These are phyloP conservation scores for Scomber japonicus DNA, from an alignment of 2,113 vertebrate species.

Conservation along the genomic window DNA sequence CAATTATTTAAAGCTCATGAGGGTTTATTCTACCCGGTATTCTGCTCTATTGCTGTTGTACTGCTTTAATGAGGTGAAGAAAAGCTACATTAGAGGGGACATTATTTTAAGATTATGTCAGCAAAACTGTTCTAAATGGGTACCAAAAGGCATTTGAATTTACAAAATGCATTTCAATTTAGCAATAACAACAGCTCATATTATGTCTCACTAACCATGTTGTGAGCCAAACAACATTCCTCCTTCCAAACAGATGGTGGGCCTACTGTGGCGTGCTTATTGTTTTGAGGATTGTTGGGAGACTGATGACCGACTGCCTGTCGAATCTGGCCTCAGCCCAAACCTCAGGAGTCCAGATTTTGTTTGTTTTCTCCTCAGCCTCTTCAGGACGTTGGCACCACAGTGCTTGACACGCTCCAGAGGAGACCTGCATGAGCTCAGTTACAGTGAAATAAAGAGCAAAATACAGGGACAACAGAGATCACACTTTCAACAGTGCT, in stretches of 20 bases:
- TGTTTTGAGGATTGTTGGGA: constrained; percentile 56
- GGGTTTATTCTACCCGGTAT: background rate
- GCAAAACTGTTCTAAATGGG: constrained; percentile 33
- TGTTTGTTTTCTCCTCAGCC: constrained; percentile 44
- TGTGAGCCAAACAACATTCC: constrained; percentile 26
- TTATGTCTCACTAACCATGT: constrained; percentile 33
- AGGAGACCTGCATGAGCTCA: constrained; percentile 12
- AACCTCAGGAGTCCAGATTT: constrained; percentile 63
- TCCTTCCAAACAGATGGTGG: constrained; percentile 65
- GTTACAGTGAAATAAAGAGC: background rate
- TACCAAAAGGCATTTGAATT: constrained; percentile 31
- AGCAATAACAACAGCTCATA: constrained; percentile 22
- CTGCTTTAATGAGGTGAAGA: constrained; percentile 33
- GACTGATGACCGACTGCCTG: constrained; percentile 58
- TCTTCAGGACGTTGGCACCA: constrained; percentile 29
- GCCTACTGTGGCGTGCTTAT: constrained; percentile 48
- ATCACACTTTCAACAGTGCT: background rate
- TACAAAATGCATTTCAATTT: constrained; percentile 14
- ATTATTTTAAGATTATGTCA: constrained; percentile 10
- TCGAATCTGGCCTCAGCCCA: constrained; percentile 63
- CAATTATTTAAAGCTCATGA: background rate
- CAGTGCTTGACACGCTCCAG: background rate
- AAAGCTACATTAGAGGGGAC: constrained; percentile 2
- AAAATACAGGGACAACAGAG: background rate
- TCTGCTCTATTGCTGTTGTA: background rate